phyloP scores from a whole-genome alignment of 2,797 vertebrate species.

The Pampus argenteus region DNA sequence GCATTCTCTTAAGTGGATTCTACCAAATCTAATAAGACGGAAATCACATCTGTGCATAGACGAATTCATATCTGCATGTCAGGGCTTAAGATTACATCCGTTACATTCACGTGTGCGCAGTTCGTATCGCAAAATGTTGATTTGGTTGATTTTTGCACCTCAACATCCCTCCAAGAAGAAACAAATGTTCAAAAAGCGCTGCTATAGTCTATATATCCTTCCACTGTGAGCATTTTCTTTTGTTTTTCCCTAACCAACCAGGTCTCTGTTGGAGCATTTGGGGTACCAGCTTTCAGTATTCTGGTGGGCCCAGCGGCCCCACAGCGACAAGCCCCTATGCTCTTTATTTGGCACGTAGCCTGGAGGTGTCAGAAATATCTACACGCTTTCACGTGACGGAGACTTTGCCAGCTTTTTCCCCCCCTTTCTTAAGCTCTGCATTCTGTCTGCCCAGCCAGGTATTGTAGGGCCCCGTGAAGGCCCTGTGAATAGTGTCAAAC shows the following conservation, averaged over 20 bases:
- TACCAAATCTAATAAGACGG: background rate
- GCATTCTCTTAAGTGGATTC: background rate
- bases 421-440: conserved; percentile 83
- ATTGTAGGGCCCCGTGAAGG: conserved; percentile 86
- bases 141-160: background rate
- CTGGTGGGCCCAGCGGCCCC: conserved; percentile 76
- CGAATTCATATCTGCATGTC: background rate
- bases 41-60: background rate
- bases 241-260: conserved; percentile 31
- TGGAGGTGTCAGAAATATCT: conserved; percentile 89
- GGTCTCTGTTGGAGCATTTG: conserved; percentile 65
- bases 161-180: background rate
- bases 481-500: conserved; percentile 90
- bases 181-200: background rate
- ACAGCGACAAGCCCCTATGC: conserved; percentile 80
- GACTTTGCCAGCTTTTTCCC: conserved; percentile 80
- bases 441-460: conserved; percentile 88
- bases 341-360: conserved; percentile 85
- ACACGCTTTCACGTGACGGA: conserved; percentile 90
- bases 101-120: background rate
- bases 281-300: conserved; percentile 76
- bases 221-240: conserved; percentile 6
- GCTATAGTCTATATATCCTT: background rate
- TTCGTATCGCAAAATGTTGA: conserved; percentile 6
- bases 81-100: background rate